A percentile compares a stretch with the other conserved stretches of the same genome.
phyloP scores from a whole-genome alignment of 2,888 invertebrate species.

The Ypsolopha scabrella region DNA sequence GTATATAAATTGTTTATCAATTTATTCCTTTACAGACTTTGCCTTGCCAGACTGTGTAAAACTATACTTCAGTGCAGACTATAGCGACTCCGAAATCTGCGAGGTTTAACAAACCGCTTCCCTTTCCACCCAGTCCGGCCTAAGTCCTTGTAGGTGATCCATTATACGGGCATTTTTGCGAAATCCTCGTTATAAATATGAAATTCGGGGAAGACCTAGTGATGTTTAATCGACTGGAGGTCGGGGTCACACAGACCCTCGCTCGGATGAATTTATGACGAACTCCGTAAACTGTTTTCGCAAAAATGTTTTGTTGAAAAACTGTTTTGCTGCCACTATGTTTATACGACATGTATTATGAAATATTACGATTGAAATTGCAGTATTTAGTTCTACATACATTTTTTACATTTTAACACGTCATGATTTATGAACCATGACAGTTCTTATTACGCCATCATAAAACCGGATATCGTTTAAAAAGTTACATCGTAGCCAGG shows the following conservation, averaged over 20 bases:
- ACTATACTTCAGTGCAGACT: constrained; percentile 4
- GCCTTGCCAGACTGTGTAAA: not conserved
- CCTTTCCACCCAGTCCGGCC: constrained; percentile 21
- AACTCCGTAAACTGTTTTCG: too few relatives aligned
- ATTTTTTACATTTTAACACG: too few relatives aligned
- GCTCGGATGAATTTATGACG: too few relatives aligned
- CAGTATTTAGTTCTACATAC: too few relatives aligned
- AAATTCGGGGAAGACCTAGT: constrained; percentile 67
- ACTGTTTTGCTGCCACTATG: too few relatives aligned
- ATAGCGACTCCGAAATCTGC: not conserved
- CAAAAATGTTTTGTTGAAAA: too few relatives aligned
- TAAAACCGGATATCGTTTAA: too few relatives aligned
- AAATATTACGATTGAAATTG: too few relatives aligned
- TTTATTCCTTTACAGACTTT: not conserved
- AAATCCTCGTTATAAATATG: constrained; percentile 71
- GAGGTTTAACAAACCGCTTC: not conserved
- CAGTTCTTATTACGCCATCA: too few relatives aligned
- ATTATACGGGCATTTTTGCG: constrained; percentile 69
- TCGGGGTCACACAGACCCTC: constrained; percentile 39
- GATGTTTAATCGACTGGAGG: constrained; percentile 69
- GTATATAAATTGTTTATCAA: not conserved
- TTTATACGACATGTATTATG: too few relatives aligned
- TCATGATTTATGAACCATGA: too few relatives aligned
- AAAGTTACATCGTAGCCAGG: too few relatives aligned
- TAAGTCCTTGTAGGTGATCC: constrained; percentile 66